phyloP scores from a whole-genome alignment of 1,140 invertebrate genomes.

The Fopius arisanus region DNA sequence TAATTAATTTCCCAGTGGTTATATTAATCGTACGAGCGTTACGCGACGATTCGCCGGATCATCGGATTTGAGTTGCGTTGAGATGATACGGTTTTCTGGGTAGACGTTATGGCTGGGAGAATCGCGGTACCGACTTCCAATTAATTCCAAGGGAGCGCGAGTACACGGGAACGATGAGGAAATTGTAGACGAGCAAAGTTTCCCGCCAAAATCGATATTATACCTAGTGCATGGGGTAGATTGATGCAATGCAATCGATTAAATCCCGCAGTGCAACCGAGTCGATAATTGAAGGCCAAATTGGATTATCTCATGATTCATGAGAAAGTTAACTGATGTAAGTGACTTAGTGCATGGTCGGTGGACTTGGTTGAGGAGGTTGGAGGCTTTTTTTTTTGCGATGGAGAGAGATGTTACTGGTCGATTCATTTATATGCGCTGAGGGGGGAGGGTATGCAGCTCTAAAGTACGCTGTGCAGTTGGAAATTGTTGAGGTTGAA shows the following conservation, averaged over 20 bases:
- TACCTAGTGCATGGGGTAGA: constrained; percentile 1
- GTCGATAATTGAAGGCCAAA: constrained; percentile 28
- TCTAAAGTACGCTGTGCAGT: neutral
- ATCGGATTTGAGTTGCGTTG: neutral
- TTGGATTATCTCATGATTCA: constrained; percentile 22
- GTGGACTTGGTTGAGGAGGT: neutral
- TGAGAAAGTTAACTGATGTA: constrained; percentile 11
- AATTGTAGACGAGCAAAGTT: neutral
- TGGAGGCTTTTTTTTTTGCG: neutral
- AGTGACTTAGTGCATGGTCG: constrained; percentile 15
- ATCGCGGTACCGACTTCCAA: neutral
- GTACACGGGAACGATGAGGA: neutral
- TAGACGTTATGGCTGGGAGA: neutral
- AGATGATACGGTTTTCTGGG: neutral
- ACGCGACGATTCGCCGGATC: neutral
- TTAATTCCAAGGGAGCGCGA: neutral
- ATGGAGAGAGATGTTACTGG: neutral
- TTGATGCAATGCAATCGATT: constrained; percentile 29
- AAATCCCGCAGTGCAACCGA: constrained; percentile 24
- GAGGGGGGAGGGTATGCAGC: neutral
- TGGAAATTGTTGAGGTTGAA: neutral
- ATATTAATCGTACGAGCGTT: neutral
- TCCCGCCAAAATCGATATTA: constrained; percentile 14
- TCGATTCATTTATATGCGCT: neutral
- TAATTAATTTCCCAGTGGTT: neutral